Percentiles rank a stretch among this genome's conserved stretches.
phyloP scores from a whole-genome alignment of 2,113 vertebrate genomes.

The Epinephelus cyanopodus region DNA sequence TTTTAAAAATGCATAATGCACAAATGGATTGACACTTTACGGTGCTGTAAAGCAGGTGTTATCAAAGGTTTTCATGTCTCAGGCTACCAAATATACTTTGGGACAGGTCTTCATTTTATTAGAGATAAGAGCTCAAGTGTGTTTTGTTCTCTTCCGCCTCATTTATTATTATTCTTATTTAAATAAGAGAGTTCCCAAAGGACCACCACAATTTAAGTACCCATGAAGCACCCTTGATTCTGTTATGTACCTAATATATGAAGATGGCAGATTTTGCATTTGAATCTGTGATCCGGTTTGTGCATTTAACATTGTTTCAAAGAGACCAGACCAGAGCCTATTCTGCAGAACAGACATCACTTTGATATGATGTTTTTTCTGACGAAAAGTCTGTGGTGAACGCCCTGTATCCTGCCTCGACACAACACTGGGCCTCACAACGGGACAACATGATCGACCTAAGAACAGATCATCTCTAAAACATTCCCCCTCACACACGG shows the following conservation, averaged over 20 bases:
- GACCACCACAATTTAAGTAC: slow-evolving; percentile 18
- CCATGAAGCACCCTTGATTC: slow-evolving; percentile 40
- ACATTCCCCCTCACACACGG: slow-evolving; percentile 47
- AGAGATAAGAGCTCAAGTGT: slow-evolving; percentile 42
- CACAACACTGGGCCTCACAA: slow-evolving; percentile 53
- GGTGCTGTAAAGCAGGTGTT: slow-evolving; percentile 17
- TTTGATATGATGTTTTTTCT: slow-evolving; percentile 48
- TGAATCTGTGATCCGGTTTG: slow-evolving; percentile 25
- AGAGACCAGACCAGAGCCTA: slow-evolving; percentile 12
- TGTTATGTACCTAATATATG: slow-evolving; percentile 26
- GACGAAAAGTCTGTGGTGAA: slow-evolving; percentile 58
- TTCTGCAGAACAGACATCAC: slow-evolving; percentile 30
- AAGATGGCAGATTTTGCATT: slow-evolving; percentile 18
- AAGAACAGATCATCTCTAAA: slow-evolving; percentile 61
- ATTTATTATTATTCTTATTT: slow-evolving; percentile 40
- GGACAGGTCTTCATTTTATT: slow-evolving; percentile 33
- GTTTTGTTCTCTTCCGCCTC: slow-evolving; percentile 29
- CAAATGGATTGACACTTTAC: slow-evolving; percentile 37
- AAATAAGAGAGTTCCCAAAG: slow-evolving; percentile 43
- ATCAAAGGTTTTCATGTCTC: slow-evolving; percentile 45
- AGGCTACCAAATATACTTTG: slow-evolving; percentile 43
- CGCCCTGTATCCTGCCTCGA: slow-evolving; percentile 52
- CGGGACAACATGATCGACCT: slow-evolving; percentile 44
- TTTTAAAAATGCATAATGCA: slow-evolving; percentile 55
- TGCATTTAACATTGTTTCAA: slow-evolving; percentile 5